Base-by-base conservation (phyloP, 2,797 vertebrate species). In the Serranus cabrilla region DNA sequence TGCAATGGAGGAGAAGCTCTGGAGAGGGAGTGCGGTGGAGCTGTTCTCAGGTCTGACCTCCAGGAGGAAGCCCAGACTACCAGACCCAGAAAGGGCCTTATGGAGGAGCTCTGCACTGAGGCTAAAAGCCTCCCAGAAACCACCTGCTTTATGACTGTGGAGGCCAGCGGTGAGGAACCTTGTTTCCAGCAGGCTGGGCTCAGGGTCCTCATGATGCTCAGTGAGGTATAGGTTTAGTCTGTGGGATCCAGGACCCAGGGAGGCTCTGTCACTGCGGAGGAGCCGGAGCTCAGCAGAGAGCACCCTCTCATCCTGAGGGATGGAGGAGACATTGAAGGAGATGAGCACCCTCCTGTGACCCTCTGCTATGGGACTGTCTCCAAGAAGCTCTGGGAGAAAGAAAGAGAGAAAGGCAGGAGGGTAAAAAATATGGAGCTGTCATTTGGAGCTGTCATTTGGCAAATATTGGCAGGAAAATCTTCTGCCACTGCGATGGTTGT, bases 251-350 rank as follows among this genome's bases (percentile, higher is more conserved):
- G 79, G 82, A 63, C 76, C 81, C 25, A 80, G 63, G 17, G 74
- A 79, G 9, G 76, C 68, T 67, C 71, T 77, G 23, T 84, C 76
- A 25, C 62, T 82, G 12, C 71, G 90, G 43, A 93, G 91, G 61
- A 96, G 90, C 13, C 95, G 95, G 2, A 96, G 91, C 88, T 96
- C 96, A 13, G 95, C 95, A 1, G 95, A 96, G 18, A 95, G 86
- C 80, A 96, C 84, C n/a, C 70, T 91, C 91, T 96, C 96, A 74
- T 95, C 94, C 34, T 85, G 74, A 25, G 96, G 95, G 71, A 96
- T 93, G 76, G 94, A 94, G 45, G 95, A 96, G 61, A 96, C 89
- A 63, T 96, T 96, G 85, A 96, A 96, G 59, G 86, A 88, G 80
- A 96, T 94, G 81, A 91, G 92, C 49, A 93, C 74, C 69, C 52